Percentiles rank a stretch among this genome's conserved stretches.
phyloP scores from a whole-genome alignment of 2,888 invertebrate genomes.

The Autographa gamma region DNA sequence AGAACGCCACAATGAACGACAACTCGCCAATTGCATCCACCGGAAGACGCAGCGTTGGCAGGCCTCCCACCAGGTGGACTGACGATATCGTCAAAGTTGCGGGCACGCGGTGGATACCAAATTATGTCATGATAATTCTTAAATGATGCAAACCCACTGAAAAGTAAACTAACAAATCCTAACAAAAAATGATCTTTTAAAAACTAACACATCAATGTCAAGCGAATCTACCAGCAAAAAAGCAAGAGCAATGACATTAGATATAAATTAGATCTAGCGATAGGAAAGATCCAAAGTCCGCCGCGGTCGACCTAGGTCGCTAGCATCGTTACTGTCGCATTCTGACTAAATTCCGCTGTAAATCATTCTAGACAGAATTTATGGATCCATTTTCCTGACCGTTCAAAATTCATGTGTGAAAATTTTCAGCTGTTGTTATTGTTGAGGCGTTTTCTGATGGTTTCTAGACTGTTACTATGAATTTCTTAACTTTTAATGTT shows the following conservation, averaged over 20 bases:
- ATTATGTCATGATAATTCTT: too few species aligned
- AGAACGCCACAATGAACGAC: too few species aligned
- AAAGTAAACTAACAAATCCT: not conserved
- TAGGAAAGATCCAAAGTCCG: slow-evolving; percentile 7
- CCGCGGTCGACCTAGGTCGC: not conserved
- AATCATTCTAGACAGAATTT: slow-evolving; percentile 13
- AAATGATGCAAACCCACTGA: too few species aligned
- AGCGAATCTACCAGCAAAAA: not conserved
- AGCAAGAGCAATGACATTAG: not conserved
- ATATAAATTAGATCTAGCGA: not conserved
- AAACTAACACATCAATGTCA: not conserved
- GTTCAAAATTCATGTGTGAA: not conserved
- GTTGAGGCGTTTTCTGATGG: not conserved
- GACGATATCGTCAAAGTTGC: too few species aligned
- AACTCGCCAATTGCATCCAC: too few species aligned
- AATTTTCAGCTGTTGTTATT: slow-evolving; percentile 8
- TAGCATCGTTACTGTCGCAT: not conserved
- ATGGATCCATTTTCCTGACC: slow-evolving; percentile 20
- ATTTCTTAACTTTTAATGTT: too few species aligned
- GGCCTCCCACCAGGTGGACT: too few species aligned
- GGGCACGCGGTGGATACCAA: too few species aligned
- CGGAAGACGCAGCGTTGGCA: too few species aligned
- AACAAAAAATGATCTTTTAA: not conserved
- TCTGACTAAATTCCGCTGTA: not conserved
- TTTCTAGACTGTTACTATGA: not conserved